phyloP scores from a whole-genome alignment of 2,113 vertebrate genomes.

The Microcebus ravelobensis region DNA sequence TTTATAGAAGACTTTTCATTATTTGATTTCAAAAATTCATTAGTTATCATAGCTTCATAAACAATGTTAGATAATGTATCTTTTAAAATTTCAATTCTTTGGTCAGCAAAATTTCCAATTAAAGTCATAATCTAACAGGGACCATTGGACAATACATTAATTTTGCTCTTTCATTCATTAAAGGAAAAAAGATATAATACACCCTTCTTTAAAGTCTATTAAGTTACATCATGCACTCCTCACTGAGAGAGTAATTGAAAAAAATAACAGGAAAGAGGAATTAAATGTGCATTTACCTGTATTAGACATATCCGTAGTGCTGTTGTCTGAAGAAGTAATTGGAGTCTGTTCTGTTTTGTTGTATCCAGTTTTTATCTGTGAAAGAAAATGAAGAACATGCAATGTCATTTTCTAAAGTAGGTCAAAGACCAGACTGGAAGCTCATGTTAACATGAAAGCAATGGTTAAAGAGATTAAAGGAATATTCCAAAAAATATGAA shows the following conservation, averaged over 20 bases:
- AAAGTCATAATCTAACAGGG: constrained; percentile 66
- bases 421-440: constrained; percentile 67
- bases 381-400: constrained; percentile 78
- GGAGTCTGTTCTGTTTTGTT: constrained; percentile 82
- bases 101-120: constrained; percentile 62
- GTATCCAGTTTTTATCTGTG: constrained; percentile 84
- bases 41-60: constrained; percentile 70
- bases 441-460: constrained; percentile 51
- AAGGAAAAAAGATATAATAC: constrained; percentile 54
- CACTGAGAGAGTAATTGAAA: constrained; percentile 62
- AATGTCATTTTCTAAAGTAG: constrained; percentile 72
- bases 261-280: constrained; percentile 64
- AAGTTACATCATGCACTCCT: constrained; percentile 57
- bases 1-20: constrained; percentile 76
- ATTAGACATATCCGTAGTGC: constrained; percentile 74
- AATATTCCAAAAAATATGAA: constrained; percentile 38
- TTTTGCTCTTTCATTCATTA: constrained; percentile 63
- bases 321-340: constrained; percentile 77
- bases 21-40: constrained; percentile 72
- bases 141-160: constrained; percentile 69
- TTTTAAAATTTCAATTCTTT: constrained; percentile 76
- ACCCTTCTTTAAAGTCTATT: constrained; percentile 50
- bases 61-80: constrained; percentile 60
- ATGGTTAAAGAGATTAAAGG: constrained; percentile 49
- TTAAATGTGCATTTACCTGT: constrained; percentile 83